Conservation (phyloP, 2,888 invertebrate species). For the Amiota communis region DNA sequence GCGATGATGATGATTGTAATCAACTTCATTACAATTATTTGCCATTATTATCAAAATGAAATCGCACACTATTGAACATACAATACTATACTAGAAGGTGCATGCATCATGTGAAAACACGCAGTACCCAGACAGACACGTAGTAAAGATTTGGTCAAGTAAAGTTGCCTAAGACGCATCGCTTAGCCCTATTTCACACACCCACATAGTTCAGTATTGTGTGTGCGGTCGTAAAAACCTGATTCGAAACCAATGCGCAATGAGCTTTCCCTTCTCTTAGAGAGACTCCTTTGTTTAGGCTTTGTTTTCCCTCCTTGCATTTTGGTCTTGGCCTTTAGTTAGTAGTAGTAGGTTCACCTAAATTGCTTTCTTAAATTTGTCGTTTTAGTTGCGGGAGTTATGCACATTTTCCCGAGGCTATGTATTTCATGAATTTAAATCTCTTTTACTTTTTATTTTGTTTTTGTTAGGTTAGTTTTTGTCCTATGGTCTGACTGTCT, state of each 20-base stretch:
- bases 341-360: conserved; percentile 29
- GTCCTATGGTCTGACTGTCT: background rate
- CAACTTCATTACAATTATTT: conserved; percentile 68
- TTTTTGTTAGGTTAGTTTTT: background rate
- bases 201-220: conserved; percentile 43
- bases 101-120: no score
- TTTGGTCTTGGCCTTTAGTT: background rate
- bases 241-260: background rate
- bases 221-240: conserved; percentile 23
- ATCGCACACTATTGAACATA: conserved; percentile 52
- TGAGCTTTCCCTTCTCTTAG: conserved; percentile 2
- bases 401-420: conserved; percentile 46
- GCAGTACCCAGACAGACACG: no score
- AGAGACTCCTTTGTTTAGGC: conserved; percentile 2
- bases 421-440: conserved; percentile 50
- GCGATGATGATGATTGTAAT: conserved; percentile 58
- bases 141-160: background rate
- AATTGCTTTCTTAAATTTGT: conserved; percentile 51
- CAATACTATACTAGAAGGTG: no score
- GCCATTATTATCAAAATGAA: conserved; percentile 67
- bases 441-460: conserved; percentile 40
- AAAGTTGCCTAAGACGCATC: background rate
- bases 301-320: background rate
- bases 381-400: conserved; percentile 39
- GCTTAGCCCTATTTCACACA: conserved; percentile 59